Conservation (phyloP, 2,797 vertebrate species). For the Tangara arthus region DNA sequence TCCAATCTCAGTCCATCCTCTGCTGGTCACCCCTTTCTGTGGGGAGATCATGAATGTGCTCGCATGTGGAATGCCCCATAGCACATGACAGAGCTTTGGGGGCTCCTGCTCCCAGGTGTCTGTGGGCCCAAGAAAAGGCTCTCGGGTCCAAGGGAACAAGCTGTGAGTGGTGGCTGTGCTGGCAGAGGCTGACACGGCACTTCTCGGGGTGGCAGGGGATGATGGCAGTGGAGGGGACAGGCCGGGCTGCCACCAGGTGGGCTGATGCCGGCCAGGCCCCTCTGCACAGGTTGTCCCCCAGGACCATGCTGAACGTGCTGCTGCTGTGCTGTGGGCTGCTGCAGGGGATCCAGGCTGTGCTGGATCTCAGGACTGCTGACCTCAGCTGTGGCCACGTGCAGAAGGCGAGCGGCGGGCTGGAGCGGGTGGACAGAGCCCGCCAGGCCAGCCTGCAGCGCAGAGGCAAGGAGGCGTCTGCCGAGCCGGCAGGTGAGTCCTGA, state of each 20-base stretch:
- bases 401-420: not conserved
- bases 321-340: constrained; percentile 73
- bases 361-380: constrained; percentile 31
- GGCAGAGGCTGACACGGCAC: rapidly evolving
- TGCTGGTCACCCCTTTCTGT: not conserved
- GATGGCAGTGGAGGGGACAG: not conserved
- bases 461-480: not conserved
- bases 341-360: constrained; percentile 60
- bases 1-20: not conserved
- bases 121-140: not conserved
- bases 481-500: constrained; percentile 57
- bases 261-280: not conserved
- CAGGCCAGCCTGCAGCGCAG: constrained; percentile 41
- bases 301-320: constrained; percentile 71
- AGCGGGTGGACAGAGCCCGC: constrained; percentile 16
- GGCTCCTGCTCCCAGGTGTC: not conserved
- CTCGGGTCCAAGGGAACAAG: not conserved
- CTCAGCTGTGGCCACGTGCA: constrained; percentile 33
- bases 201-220: rapidly evolving
- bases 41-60: not conserved
- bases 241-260: not conserved
- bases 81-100: rapidly evolving
- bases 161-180: rapidly evolving
- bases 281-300: not conserved
- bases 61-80: rapidly evolving